phyloP scores from a whole-genome alignment of 2,113 vertebrate species.

The Apteryx mantelli region DNA sequence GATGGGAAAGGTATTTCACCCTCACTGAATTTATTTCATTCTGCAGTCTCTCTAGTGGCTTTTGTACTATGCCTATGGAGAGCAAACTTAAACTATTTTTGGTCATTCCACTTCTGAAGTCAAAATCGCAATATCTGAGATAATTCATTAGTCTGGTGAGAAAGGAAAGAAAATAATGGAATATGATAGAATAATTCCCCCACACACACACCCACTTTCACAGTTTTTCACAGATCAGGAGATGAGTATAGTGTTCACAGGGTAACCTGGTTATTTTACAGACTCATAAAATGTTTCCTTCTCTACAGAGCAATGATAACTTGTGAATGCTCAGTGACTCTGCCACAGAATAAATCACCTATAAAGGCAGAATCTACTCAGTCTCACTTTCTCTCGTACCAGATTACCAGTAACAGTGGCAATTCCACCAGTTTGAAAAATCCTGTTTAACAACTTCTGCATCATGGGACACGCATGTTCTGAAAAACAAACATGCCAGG shows the following conservation, averaged over 20 bases:
- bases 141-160: not conserved
- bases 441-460: accelerated
- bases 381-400: not conserved
- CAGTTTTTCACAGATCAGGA: not conserved
- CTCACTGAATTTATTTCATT: not conserved
- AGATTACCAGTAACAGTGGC: accelerated
- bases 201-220: accelerated
- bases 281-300: not conserved
- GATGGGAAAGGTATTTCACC: not conserved
- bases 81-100: not conserved
- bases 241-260: too few relatives aligned
- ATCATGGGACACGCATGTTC: accelerated
- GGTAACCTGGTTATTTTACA: too few relatives aligned
- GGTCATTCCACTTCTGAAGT: not conserved
- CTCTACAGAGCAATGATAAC: accelerated
- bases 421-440: accelerated
- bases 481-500: accelerated
- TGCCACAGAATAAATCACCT: not conserved
- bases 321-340: not conserved
- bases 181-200: not conserved
- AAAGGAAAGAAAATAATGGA: not conserved
- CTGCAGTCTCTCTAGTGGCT: not conserved
- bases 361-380: not conserved
- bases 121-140: not conserved
- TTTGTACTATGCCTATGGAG: not conserved